Percentiles rank a stretch among this genome's conserved stretches.
These are phyloP conservation scores for Eurystomus glaucurus DNA, from an alignment of 2,797 vertebrate species.

Conservation along the genomic window DNA sequence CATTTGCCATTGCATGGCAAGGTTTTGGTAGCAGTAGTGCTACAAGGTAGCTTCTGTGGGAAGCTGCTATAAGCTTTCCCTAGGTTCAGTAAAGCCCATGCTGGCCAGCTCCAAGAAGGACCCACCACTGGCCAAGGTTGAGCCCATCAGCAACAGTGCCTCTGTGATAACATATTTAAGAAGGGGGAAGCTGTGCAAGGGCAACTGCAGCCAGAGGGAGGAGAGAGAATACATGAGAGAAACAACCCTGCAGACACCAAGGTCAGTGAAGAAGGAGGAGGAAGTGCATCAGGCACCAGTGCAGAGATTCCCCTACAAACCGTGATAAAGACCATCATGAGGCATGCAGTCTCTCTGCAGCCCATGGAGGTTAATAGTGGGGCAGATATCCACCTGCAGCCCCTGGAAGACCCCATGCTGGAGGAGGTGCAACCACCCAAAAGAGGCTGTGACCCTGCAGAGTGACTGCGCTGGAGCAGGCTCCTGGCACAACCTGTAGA, in stretches of 20 bases:
- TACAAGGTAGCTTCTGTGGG: neutral
- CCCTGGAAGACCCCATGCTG: accelerated
- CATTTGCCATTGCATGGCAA: neutral
- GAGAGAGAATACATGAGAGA: neutral
- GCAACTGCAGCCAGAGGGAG: neutral
- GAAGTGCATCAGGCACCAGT: accelerated
- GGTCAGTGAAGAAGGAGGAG: neutral
- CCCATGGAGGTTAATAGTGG: too few species aligned
- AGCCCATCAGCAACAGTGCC: neutral
- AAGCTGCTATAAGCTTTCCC: neutral
- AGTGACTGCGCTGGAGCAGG: neutral
- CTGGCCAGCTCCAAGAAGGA: neutral
- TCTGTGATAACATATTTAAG: neutral
- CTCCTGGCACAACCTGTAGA: neutral
- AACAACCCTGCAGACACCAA: neutral
- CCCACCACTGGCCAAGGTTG: neutral
- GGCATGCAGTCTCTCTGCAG: neutral
- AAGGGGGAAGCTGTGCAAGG: neutral
- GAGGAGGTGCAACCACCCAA: neutral
- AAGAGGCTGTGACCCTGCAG: neutral
- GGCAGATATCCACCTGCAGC: neutral
- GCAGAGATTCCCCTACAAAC: neutral
- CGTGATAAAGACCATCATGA: neutral
- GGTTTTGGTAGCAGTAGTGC: neutral
- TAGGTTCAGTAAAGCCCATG: neutral